Base-by-base conservation (phyloP, 2,888 invertebrate species). In the Camponotus fellah region DNA sequence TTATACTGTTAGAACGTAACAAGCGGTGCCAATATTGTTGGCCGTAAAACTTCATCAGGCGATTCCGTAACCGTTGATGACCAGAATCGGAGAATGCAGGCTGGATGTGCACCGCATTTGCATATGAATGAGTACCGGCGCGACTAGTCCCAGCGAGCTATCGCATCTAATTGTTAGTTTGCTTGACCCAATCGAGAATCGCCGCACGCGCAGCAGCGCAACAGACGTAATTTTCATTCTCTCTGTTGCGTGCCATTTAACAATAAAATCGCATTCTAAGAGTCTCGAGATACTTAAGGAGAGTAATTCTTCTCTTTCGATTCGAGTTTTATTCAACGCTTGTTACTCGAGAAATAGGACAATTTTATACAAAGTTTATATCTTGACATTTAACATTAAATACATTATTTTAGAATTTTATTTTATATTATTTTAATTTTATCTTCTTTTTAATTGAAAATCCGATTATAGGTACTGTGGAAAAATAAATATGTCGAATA, bases 111-210 rank as follows among this genome's bases (percentile, higher is more conserved):
- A 72, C 72, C 4, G 62, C 60, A 87, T 87, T 87, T 84, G 77
- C 87, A 84, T 81, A 53, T 64, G 87, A 68, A 82, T 79, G 46
- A 75, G 81, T 60, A 62, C 74, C 46, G 74, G 26, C 60, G 68
- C 60, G 71, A 64, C 65, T 56, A 82, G 43, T 60, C 83, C 64
- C 49, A 43, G 37, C 64, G 49, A 83, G 72, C 83, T 60, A 77
- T 74, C 68, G 34, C 85, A 71, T 32, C 82, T 83, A 83, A 85
- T 85, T 85, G 85, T 83, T 74, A 79, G 74, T 84, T 81, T 66
- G 83, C 72, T 84, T 81, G 81, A 83, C 77, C 83, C 56, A 74
- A 84, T 85, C 85, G 66, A 83, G 64, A 69, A 62, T 66, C 76
- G 37, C 69, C 56, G 71, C 84, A 81, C 75, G 82, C 56, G 82